phyloP scores from a whole-genome alignment of 2,888 invertebrate species.

The Monopis laevigella region DNA sequence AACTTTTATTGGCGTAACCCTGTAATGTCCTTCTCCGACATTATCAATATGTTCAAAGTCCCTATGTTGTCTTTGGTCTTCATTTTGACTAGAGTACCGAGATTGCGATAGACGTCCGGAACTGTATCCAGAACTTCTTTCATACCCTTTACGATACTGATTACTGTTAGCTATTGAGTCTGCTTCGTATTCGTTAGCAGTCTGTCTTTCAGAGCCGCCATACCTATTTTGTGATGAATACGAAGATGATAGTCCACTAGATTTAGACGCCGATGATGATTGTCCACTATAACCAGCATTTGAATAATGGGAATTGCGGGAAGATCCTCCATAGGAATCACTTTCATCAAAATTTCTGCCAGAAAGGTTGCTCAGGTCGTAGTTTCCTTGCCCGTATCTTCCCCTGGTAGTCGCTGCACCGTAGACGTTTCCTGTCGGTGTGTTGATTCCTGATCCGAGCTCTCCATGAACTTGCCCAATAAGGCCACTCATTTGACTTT shows the following conservation, averaged over 20 bases:
- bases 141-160: too few relatives aligned
- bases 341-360: constrained; percentile 53
- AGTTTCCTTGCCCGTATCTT: constrained; percentile 43
- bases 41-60: too few relatives aligned
- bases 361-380: constrained; percentile 41
- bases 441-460: constrained; percentile 44
- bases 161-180: too few relatives aligned
- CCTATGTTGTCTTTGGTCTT: neutral
- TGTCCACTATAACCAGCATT: neutral
- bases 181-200: too few relatives aligned
- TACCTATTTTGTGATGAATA: constrained; percentile 19
- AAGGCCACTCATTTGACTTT: constrained; percentile 54
- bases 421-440: constrained; percentile 44
- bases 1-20: constrained; percentile 39
- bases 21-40: constrained; percentile 24
- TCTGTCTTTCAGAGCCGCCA: too few relatives aligned
- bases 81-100: neutral
- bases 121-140: too few relatives aligned
- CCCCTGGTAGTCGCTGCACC: constrained; percentile 54
- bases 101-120: neutral
- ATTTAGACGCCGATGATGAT: constrained; percentile 1
- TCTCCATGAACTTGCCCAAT: constrained; percentile 51
- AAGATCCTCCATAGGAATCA: constrained; percentile 19
- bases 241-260: constrained; percentile 16
- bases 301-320: constrained; percentile 16